phyloP scores from a whole-genome alignment of 2,113 vertebrate species.

The Pterocles burchelli region DNA sequence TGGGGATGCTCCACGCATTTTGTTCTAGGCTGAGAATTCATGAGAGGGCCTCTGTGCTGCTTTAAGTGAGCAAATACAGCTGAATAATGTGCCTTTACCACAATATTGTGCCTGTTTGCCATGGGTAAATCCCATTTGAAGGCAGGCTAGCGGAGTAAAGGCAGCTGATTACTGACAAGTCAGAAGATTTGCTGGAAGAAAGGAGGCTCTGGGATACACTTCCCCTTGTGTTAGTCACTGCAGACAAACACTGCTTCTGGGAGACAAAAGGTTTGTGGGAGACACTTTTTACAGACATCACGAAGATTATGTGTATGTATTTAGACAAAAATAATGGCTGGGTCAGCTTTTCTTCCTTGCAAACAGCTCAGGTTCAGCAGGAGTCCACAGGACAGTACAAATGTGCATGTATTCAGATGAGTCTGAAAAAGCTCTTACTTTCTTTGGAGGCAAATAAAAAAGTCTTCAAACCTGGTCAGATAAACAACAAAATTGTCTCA shows the following conservation, averaged over 20 bases:
- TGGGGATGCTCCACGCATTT: neutral
- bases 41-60: neutral
- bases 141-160: neutral
- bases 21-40: neutral
- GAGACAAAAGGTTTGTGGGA: neutral
- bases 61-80: neutral
- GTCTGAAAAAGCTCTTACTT: neutral
- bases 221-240: neutral
- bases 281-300: neutral
- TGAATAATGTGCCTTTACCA: neutral
- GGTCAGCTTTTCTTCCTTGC: neutral
- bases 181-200: neutral
- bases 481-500: neutral
- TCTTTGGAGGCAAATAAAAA: neutral
- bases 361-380: neutral
- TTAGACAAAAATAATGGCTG: constrained; percentile 3
- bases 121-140: neutral
- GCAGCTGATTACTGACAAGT: neutral
- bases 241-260: neutral
- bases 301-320: neutral
- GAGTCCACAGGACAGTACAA: neutral
- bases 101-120: neutral
- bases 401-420: neutral
- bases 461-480: neutral
- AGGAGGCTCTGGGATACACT: neutral